Base-by-base conservation (phyloP, 2,888 invertebrate genomes). In the Clitarchus hookeri region DNA sequence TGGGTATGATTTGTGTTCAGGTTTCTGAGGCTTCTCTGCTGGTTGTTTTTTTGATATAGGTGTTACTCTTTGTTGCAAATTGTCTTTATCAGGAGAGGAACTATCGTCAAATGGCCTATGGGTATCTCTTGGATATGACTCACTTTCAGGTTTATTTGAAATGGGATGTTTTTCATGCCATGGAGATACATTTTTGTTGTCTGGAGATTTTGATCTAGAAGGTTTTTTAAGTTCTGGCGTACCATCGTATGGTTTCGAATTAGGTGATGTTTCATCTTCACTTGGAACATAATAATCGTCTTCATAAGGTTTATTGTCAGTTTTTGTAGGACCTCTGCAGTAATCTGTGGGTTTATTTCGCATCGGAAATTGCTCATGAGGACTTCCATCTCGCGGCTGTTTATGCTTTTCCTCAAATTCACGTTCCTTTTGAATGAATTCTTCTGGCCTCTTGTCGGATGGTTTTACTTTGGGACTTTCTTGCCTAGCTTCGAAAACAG, bases 401-500 rank as follows among this genome's bases (percentile, higher is more conserved):
- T 82, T 44, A 36, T 82, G 36, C 16, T 85, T 79, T 19, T n/a
- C 36, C 11, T 36, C 26, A 65, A 65, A 83, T 65, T 85, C 85
- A 54, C 83, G 85, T 44, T 53, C 65, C 19, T 53, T 27, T 36
- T 83, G 25, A n/a, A 53, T 83, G 16, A 83, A 65, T 6, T 82
- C 23, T 27, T 85, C 54, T 16, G 44, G 27, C 19, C 25, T 53
- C 23, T 78, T 44, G 9, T 36, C 54, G 6, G 19, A 9, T 11
- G 83, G 44, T 16, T 36, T 23, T 25, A 25, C 54, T 53, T 27
- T 54, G 25, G 84, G 65, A 65, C 83, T 83, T 8, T 83, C 83
- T 16, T 84, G 54, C 86, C 90, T 89, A 9, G 90, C 91, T 88
- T 92, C 92, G 89, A 92, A 92, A 48, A 93, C 92, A 19, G 93